Percentiles rank a stretch among this genome's conserved stretches.
These are phyloP conservation scores for Regulus satrapa DNA, from an alignment of 2,113 vertebrate genomes.

Conservation along the genomic window DNA sequence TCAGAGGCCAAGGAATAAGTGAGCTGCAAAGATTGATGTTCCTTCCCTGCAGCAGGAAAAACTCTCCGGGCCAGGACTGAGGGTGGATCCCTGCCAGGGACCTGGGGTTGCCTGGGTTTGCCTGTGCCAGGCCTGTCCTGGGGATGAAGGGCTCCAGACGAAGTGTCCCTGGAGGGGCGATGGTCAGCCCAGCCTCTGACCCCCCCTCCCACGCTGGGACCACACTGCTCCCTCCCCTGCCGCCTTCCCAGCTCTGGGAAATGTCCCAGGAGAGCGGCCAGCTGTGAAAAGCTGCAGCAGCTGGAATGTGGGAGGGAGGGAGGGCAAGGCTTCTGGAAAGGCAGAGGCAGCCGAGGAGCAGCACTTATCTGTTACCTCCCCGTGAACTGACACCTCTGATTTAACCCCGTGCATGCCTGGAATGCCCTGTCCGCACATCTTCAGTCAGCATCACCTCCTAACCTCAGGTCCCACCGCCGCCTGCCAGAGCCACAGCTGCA, in stretches of 20 bases:
- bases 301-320: conserved; percentile 67
- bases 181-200: background rate
- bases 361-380: conserved; percentile 60
- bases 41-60: conserved; percentile 5
- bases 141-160: background rate
- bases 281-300: conserved; percentile 69
- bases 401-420: conserved; percentile 58
- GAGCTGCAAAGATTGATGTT: conserved; percentile 40
- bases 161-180: background rate
- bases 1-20: conserved; percentile 27
- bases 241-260: conserved; percentile 52
- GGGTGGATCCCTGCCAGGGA: conserved; percentile 36
- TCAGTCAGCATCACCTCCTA: conserved; percentile 52
- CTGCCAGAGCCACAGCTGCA: conserved; percentile 39
- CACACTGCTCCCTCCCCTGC: background rate
- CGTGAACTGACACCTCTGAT: conserved; percentile 50
- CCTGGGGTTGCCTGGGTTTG: background rate
- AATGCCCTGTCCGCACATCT: conserved; percentile 51
- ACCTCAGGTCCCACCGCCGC: background rate
- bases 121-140: background rate
- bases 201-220: background rate
- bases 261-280: conserved; percentile 54
- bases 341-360: background rate
- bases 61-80: background rate
- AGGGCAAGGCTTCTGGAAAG: conserved; percentile 14